phyloP scores from a whole-genome alignment of 2,113 vertebrate genomes.

The Herpetotheres cachinnans region DNA sequence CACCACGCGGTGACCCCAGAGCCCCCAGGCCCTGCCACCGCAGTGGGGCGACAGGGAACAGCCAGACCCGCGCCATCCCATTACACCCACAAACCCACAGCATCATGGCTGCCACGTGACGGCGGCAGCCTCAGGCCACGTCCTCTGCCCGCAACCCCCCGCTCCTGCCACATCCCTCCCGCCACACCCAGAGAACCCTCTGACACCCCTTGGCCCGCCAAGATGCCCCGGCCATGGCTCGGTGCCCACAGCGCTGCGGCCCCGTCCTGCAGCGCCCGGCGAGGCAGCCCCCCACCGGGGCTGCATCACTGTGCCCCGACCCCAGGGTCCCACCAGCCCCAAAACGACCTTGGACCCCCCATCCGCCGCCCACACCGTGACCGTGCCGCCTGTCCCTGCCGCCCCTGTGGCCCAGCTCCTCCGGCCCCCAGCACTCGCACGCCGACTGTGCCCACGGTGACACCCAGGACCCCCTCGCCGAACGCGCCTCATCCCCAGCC shows the following conservation, averaged over 20 bases:
- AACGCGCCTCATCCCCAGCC: neutral
- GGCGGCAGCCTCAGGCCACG: accelerated
- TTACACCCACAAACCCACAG: neutral
- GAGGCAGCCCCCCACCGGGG: neutral
- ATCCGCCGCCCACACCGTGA: neutral
- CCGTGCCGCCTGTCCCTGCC: neutral
- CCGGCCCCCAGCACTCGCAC: neutral
- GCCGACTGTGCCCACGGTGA: neutral
- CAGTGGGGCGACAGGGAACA: too few species aligned
- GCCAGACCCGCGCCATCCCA: neutral
- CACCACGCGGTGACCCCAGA: neutral
- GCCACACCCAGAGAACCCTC: accelerated
- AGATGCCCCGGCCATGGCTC: neutral
- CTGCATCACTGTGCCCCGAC: too few species aligned
- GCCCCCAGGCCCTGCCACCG: neutral
- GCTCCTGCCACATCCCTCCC: neutral
- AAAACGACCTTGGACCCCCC: neutral
- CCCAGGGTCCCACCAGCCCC: neutral
- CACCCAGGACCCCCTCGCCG: neutral
- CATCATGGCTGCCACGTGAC: neutral
- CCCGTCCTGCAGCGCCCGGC: neutral
- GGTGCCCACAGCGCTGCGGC: neutral
- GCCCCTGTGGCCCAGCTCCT: neutral
- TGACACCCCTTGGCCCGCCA: too few species aligned
- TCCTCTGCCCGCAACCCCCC: neutral